Conservation (phyloP, 2,888 invertebrate genomes). For the Epinotia brunnichana region DNA sequence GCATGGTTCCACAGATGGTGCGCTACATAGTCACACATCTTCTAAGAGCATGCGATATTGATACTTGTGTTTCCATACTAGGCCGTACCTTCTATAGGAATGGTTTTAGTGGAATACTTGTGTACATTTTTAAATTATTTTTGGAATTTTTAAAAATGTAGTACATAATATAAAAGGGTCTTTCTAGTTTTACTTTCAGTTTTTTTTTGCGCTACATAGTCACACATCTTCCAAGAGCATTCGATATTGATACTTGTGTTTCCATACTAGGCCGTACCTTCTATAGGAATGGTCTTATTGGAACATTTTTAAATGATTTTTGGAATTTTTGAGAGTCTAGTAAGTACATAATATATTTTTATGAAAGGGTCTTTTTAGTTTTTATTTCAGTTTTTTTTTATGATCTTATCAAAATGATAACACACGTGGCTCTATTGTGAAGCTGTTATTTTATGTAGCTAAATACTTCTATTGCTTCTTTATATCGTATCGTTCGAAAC, state of each 20-base stretch:
- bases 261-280: slow-evolving; percentile 53
- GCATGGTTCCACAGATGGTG: slow-evolving; percentile 77
- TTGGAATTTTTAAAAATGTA: too few relatives aligned
- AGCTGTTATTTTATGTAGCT: too few relatives aligned
- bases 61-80: slow-evolving; percentile 54
- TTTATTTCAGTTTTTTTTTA: slow-evolving; percentile 31
- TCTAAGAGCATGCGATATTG: slow-evolving; percentile 77
- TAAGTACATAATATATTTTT: too few relatives aligned
- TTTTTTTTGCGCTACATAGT: slow-evolving; percentile 65
- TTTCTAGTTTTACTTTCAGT: too few relatives aligned
- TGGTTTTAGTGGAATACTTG: slow-evolving; percentile 51
- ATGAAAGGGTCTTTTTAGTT: not conserved
- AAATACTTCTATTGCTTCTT: too few relatives aligned
- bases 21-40: slow-evolving; percentile 65
- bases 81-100: slow-evolving; percentile 58
- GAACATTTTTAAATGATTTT: slow-evolving; percentile 40
- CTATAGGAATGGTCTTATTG: slow-evolving; percentile 54
- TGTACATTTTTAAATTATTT: too few relatives aligned
- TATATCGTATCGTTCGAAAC: too few relatives aligned
- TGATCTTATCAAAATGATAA: not conserved
- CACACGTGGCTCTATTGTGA: too few relatives aligned
- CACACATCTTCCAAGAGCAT: slow-evolving; percentile 76
- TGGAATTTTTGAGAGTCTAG: too few relatives aligned
- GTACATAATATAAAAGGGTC: too few relatives aligned
- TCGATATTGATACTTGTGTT: slow-evolving; percentile 64